Conservation (phyloP, 2,797 vertebrate species). For the Odontamblyopus rebecca region DNA sequence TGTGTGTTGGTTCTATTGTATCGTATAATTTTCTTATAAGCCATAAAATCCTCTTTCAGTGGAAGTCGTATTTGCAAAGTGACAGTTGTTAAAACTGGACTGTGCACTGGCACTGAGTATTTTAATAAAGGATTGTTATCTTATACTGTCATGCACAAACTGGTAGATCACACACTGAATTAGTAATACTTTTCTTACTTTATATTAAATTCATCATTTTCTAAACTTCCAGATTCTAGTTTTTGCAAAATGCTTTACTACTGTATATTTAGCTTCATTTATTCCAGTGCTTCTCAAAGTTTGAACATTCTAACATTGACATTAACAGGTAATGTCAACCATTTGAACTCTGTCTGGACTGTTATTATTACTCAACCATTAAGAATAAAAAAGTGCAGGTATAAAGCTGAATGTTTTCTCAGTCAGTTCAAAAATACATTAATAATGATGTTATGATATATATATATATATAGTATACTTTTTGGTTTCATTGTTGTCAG, state of each 20-base stretch:
- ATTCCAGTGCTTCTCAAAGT: background rate
- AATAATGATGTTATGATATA: background rate
- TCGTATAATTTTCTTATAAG: conserved; percentile 8
- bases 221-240: background rate
- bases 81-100: conserved; percentile 4
- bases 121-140: conserved; percentile 25
- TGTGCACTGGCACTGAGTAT: conserved; percentile 9
- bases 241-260: background rate
- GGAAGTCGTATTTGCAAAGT: background rate
- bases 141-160: background rate
- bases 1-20: background rate
- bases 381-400: background rate
- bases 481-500: no score
- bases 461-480: no score
- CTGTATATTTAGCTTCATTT: background rate
- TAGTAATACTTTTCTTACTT: background rate
- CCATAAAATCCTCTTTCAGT: background rate
- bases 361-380: background rate
- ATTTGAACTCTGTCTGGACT: background rate
- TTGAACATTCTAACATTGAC: background rate
- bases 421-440: background rate
- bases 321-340: background rate
- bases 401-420: background rate
- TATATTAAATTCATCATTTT: background rate
- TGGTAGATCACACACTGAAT: background rate